Evolutionary conservation across 2,797 vertebrate species (phyloP).

Genomic region (Lemur catta): DNA sequence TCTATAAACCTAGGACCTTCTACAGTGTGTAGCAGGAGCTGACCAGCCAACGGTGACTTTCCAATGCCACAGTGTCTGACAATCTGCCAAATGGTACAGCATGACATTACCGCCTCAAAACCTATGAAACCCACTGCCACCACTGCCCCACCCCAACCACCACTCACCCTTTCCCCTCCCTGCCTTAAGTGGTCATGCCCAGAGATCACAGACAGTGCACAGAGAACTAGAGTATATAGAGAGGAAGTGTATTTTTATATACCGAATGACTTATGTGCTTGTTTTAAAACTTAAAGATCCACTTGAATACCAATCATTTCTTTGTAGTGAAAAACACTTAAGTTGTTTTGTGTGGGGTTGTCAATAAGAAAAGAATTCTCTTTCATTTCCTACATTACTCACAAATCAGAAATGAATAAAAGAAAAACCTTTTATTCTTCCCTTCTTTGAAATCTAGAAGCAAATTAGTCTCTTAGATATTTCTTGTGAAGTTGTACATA

Average conservation of each 20-base stretch:
- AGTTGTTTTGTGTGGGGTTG: not conserved
- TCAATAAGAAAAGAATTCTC: not conserved
- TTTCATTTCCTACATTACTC: not conserved
- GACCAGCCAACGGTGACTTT: not conserved
- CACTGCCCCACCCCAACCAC: not conserved
- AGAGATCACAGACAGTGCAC: not conserved
- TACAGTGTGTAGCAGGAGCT: too few species aligned
- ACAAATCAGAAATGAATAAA: not conserved
- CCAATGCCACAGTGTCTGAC: not conserved
- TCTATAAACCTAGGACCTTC: not conserved
- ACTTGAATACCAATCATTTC: not conserved
- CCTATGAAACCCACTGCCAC: not conserved
- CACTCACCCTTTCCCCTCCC: not conserved
- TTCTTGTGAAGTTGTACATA: not conserved
- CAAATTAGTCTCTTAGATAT: not conserved
- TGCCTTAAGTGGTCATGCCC: not conserved
- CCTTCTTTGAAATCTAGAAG: not conserved
- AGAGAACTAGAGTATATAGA: not conserved
- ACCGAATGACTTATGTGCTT: not conserved
- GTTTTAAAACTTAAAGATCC: not conserved
- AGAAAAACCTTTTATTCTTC: not conserved
- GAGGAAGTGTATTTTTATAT: not conserved
- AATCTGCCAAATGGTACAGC: not conserved
- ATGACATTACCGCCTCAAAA: not conserved
- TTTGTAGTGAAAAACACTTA: not conserved